Base-by-base conservation (phyloP, 2,888 invertebrate genomes). In the Criorhina ranunculi region DNA sequence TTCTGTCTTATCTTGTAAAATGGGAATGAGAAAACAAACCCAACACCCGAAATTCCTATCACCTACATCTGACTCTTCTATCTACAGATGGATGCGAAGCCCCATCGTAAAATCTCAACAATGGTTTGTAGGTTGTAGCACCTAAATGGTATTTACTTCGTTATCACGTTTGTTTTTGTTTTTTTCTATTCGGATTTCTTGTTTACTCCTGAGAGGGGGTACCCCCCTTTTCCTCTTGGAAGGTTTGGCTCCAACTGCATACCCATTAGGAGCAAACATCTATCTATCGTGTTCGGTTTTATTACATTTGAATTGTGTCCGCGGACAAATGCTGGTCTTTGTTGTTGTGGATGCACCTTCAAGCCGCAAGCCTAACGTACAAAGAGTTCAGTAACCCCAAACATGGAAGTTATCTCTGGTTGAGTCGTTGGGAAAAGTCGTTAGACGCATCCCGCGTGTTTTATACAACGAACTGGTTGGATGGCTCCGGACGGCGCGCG, bases 381-480 rank as follows among this genome's bases (percentile, higher is more conserved):
- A 70, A 35, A 37, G 57, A 35, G 70, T 57, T 70, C 57, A 57
- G 0, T 46, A 33, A 70, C 70, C 70, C 57, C 46, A 51, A 66
- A 66, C 66, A 66, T 51, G 31, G 40, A 53, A 40, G 15, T 29
- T 67, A 42, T 66, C 31, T 42, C 37, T 42, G 53, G 2, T n/a
- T 12, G 40, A 37, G 37, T 0, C 7, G 62, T 31, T n/a, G 19
- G 40, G 57, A 70, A 70, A 70, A 70, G 59, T 59, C 59, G 70
- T 70, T 59, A 70, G 70, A 59, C 40, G 59, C 67, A 69, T 55
- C 67, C 67, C 67, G 67, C 67, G 53, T 55, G 31, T 35, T 57
- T 70, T 24, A 24, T 29, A n/a, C 40, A 8, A 46, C 31, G 33
- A 69, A 69, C 69, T 44, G 44, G 69, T 69, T 69, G 29, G 37